Percentiles rank a stretch among this genome's conserved stretches.
These are phyloP conservation scores for Sepiola atlantica DNA, from an alignment of 2,888 invertebrate species.

Conservation along the genomic window DNA sequence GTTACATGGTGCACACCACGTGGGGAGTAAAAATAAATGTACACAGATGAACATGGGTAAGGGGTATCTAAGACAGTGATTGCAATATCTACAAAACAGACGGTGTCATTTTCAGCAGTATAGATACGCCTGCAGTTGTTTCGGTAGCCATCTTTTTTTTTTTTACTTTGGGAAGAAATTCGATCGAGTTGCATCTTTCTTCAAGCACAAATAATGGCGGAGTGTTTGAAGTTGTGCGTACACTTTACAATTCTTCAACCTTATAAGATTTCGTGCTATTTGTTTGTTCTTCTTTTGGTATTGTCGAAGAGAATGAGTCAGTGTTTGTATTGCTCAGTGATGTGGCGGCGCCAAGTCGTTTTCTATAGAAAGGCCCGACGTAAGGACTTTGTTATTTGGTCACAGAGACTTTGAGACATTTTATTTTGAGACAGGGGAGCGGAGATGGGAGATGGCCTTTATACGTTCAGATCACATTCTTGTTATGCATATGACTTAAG, in stretches of 20 bases:
- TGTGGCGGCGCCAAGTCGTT: neutral
- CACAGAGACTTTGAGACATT: neutral
- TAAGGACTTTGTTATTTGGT: neutral
- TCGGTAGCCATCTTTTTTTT: neutral
- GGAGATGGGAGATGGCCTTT: neutral
- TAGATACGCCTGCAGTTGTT: neutral
- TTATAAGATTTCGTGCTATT: neutral
- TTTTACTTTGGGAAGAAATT: neutral
- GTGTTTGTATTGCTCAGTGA: neutral
- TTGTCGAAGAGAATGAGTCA: neutral
- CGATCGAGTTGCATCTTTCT: neutral
- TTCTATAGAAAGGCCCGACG: neutral
- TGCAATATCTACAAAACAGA: neutral
- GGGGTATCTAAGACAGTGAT: no score
- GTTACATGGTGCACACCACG: no score
- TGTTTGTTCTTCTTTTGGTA: neutral
- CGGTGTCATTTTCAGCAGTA: neutral
- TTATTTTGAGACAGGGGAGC: neutral
- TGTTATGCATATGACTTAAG: neutral
- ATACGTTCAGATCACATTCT: neutral
- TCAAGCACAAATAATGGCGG: neutral
- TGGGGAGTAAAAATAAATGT: no score
- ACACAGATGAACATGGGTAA: no score
- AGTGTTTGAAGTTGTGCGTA: neutral
- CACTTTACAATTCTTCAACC: neutral